Conservation (phyloP, 1,140 invertebrate genomes). For the Condylostylus longicornis region DNA sequence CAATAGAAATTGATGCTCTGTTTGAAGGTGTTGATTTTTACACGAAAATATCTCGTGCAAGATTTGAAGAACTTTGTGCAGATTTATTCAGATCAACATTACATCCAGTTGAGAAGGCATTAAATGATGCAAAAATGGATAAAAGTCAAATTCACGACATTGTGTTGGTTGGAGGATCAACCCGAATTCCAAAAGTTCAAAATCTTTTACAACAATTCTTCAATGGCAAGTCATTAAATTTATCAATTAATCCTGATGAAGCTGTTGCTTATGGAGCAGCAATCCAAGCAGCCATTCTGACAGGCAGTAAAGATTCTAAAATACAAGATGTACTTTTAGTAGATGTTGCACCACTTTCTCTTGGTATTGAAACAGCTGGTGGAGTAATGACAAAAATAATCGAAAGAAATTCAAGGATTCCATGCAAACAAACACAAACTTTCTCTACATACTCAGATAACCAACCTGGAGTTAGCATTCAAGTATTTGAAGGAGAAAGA, state of each 20-base stretch:
- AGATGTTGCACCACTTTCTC: conserved; percentile 35
- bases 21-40: conserved; percentile 95
- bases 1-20: conserved; percentile 86
- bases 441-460: conserved; percentile 50
- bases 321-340: conserved; percentile 37
- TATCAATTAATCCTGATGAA: conserved; percentile 90
- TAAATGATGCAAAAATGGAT: conserved; percentile 87
- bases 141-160: conserved; percentile 87
- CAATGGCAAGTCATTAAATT: conserved; percentile 94
- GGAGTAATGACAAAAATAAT: conserved; percentile 45
- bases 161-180: conserved; percentile 92
- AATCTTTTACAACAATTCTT: conserved; percentile 89
- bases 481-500: conserved; percentile 47
- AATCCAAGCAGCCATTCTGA: conserved; percentile 55
- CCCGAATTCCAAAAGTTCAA: conserved; percentile 94
- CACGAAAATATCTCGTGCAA: conserved; percentile 83
- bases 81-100: conserved; percentile 86
- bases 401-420: conserved; percentile 41
- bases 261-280: conserved; percentile 51
- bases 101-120: conserved; percentile 86
- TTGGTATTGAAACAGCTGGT: conserved; percentile 40
- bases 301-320: conserved; percentile 43
- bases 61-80: conserved; percentile 86
- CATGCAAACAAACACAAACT: conserved; percentile 42
- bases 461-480: conserved; percentile 46